Conservation (phyloP, 2,888 invertebrate species). For the Pemphredon lugubris region DNA sequence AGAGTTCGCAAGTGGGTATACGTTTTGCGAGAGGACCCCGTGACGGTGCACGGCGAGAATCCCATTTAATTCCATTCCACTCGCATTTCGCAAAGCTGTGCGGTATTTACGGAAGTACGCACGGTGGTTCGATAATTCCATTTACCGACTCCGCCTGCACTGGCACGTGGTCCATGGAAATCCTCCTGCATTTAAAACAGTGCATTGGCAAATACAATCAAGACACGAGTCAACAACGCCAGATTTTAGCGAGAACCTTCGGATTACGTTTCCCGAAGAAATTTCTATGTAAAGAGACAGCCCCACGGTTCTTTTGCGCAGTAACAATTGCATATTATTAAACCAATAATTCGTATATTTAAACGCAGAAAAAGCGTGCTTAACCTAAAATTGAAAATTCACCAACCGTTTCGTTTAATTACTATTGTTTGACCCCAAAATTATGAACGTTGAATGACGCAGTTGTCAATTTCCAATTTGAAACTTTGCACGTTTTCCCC, state of each 20-base stretch:
- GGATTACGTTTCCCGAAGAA: not conserved
- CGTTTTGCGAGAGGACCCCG: constrained; percentile 10
- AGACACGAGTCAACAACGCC: constrained; percentile 42
- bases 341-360: no score
- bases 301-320: not conserved
- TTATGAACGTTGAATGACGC: no score
- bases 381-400: no score
- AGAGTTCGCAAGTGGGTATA: constrained; percentile 30
- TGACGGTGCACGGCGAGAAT: constrained; percentile 38
- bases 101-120: constrained; percentile 57
- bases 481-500: no score
- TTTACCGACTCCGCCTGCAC: constrained; percentile 46
- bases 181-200: constrained; percentile 60
- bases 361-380: no score
- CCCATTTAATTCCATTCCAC: constrained; percentile 59
- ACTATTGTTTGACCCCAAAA: no score
- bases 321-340: no score
- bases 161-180: constrained; percentile 44
- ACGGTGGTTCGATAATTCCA: constrained; percentile 57
- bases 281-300: not conserved
- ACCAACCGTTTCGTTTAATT: no score
- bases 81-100: constrained; percentile 48
- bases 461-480: no score
- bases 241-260: not conserved
- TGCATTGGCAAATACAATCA: constrained; percentile 46